These are phyloP conservation scores for Diprion similis DNA, from an alignment of 1,140 invertebrate species.

Conservation along the genomic window DNA sequence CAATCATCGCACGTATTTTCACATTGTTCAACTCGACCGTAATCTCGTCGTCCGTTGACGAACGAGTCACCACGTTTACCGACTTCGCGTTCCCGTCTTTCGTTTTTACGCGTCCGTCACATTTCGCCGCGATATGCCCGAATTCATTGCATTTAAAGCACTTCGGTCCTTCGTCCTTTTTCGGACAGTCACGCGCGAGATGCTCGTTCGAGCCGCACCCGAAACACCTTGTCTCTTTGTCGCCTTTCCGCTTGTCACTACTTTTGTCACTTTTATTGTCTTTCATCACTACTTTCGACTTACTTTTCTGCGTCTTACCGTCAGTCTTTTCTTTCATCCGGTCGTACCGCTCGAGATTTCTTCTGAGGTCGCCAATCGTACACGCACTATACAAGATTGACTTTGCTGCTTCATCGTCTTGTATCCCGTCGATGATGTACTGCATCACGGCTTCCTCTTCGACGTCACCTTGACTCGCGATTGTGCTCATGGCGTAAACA, in stretches of 20 bases:
- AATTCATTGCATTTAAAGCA: slow-evolving; percentile 27
- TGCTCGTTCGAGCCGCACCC: slow-evolving; percentile 22
- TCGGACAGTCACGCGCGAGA: slow-evolving; percentile 14
- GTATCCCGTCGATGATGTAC: slow-evolving; percentile 12
- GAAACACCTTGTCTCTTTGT: slow-evolving; percentile 1
- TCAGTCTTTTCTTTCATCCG: background rate
- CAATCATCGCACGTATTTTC: background rate
- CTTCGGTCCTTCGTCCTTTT: slow-evolving; percentile 19
- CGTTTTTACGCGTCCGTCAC: background rate
- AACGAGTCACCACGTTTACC: background rate
- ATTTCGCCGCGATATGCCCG: slow-evolving; percentile 23
- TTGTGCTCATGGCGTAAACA: slow-evolving; percentile 30
- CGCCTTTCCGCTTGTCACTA: background rate
- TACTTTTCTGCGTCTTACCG: background rate
- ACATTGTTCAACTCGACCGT: slow-evolving; percentile 7
- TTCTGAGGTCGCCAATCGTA: slow-evolving; percentile 18
- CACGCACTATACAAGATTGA: slow-evolving; percentile 24
- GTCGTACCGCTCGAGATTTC: slow-evolving; percentile 11
- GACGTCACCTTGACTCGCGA: slow-evolving; percentile 27
- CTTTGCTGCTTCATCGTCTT: slow-evolving; percentile 24
- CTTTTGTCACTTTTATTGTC: background rate
- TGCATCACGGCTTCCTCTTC: slow-evolving; percentile 34
- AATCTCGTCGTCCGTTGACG: slow-evolving; percentile 5
- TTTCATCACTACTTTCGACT: background rate
- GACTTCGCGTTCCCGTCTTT: background rate